Evolutionary conservation across 2,888 invertebrate genomes (phyloP).

Genomic region (Cantharis nigra): DNA sequence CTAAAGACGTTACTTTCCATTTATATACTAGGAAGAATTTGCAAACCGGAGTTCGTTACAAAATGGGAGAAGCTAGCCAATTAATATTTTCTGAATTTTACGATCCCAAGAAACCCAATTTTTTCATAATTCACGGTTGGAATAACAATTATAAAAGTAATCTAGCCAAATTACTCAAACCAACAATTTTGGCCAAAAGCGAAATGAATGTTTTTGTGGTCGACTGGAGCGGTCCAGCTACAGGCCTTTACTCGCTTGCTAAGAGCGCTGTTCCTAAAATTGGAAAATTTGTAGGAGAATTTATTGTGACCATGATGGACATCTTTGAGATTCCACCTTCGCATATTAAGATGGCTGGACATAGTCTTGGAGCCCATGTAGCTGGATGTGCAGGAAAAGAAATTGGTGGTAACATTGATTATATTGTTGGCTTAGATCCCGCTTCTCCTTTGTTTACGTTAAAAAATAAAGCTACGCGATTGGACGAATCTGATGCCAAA

Average conservation of each 20-base stretch:
- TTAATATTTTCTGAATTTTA: constrained; percentile 4
- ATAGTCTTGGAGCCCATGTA: constrained; percentile 36
- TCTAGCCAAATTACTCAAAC: constrained; percentile 8
- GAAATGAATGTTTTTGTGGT: constrained; percentile 28
- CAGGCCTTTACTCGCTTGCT: constrained; percentile 10
- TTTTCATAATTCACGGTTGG: constrained; percentile 30
- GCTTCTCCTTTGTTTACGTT: constrained; percentile 26
- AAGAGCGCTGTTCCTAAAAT: constrained; percentile 24
- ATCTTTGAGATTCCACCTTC: constrained; percentile 6
- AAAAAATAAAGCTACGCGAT: constrained; percentile 9
- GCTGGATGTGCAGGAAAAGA: constrained; percentile 25
- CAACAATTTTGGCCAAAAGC: neutral
- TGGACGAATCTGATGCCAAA: constrained; percentile 28
- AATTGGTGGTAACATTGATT: constrained; percentile 21
- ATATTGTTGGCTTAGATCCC: constrained; percentile 34
- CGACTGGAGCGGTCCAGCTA: constrained; percentile 20
- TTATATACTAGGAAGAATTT: constrained; percentile 35
- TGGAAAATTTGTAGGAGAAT: constrained; percentile 22
- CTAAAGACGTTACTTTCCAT: constrained; percentile 38
- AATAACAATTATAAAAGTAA: constrained; percentile 14
- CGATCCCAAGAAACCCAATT: constrained; percentile 9
- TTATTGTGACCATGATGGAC: constrained; percentile 22
- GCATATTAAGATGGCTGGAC: constrained; percentile 20
- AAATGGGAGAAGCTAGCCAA: neutral
- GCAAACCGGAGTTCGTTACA: neutral